phyloP scores from a whole-genome alignment of 2,888 invertebrate genomes.

The Eristalinus aeneus region DNA sequence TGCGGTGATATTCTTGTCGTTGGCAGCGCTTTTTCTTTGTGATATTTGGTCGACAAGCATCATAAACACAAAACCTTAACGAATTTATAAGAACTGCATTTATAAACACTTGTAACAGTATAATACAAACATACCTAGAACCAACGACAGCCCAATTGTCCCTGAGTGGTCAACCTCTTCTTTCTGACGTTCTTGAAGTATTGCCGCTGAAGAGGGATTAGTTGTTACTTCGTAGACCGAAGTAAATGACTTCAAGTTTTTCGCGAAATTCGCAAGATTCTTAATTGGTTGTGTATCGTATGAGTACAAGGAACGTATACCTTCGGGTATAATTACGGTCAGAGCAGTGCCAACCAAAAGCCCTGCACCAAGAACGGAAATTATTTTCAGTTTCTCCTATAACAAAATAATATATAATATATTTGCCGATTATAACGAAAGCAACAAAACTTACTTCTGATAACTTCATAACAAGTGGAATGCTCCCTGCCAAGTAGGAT shows the following conservation, averaged over 20 bases:
- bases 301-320: slow-evolving; percentile 90
- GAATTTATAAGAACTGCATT: neutral
- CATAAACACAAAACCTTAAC: slow-evolving; percentile 96
- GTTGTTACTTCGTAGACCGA: slow-evolving; percentile 8
- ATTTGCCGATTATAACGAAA: neutral
- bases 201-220: slow-evolving; percentile 10
- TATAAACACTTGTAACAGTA: neutral
- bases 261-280: neutral
- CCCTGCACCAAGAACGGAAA: slow-evolving; percentile 98
- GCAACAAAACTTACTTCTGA: slow-evolving; percentile 90
- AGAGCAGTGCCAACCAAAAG: slow-evolving; percentile 98
- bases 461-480: slow-evolving; percentile 95
- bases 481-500: slow-evolving; percentile 96
- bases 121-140: slow-evolving; percentile 83
- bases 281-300: neutral
- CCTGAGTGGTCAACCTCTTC: slow-evolving; percentile 76
- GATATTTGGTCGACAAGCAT: slow-evolving; percentile 94
- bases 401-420: neutral
- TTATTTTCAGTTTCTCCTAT: slow-evolving; percentile 95
- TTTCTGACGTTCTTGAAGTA: slow-evolving; percentile 25
- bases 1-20: slow-evolving; percentile 92
- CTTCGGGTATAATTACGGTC: slow-evolving; percentile 99
- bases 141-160: slow-evolving; percentile 93
- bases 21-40: slow-evolving; percentile 81
- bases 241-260: neutral